Base-by-base conservation (phyloP, 1,140 invertebrate species). In the Magallana angulata region DNA sequence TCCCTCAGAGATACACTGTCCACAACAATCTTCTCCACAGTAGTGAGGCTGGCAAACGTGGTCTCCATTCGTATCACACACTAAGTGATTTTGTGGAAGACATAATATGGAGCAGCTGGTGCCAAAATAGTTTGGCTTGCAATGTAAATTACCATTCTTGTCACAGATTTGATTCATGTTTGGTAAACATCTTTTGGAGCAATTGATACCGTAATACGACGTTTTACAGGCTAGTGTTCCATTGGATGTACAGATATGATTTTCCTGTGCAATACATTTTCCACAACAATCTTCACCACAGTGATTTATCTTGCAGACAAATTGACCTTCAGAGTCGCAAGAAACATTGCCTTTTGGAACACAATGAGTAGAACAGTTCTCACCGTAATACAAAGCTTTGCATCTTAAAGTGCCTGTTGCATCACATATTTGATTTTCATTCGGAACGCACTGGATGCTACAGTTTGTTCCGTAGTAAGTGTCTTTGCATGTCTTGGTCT, bases 1-100 rank as follows among this genome's bases (percentile, higher is more conserved):
- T 6, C 24, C 71, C 18, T 18, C 30, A 30, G 85, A 36, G 5
- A 86, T 57, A 57, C 85, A 86, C 1, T 86, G n/a, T 9, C 71
- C 76, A 86, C 85, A 86, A 59, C 85, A 86, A 7, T 86, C 76
- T 16, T 64, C 62, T 24, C 85, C 68, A 36, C 71, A 86, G 57
- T 81, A 76, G 68, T 80, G 11, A 9, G 14, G 24, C 57, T 80
- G 36, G 30, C 85, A 86, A 8, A 59, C 24, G 8, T 36, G 16
- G 16, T 58, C 56, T 30, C 82, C 82, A 59, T 18, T 58, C 60
- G 24, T 30, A 60, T 57, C 36, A 84, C 82, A 84, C 16, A 59
- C 11, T 14, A 30, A 16, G 30, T 84, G 82, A 9, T 18, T 30
- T 59, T 59, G 30, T 8, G 82, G 57, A 18, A 64, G 14, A 64